Evolutionary conservation across 2,888 invertebrate species (phyloP), one percentile per base, ranked within the genome.

Genomic region (Hoplodrina ambigua): DNA sequence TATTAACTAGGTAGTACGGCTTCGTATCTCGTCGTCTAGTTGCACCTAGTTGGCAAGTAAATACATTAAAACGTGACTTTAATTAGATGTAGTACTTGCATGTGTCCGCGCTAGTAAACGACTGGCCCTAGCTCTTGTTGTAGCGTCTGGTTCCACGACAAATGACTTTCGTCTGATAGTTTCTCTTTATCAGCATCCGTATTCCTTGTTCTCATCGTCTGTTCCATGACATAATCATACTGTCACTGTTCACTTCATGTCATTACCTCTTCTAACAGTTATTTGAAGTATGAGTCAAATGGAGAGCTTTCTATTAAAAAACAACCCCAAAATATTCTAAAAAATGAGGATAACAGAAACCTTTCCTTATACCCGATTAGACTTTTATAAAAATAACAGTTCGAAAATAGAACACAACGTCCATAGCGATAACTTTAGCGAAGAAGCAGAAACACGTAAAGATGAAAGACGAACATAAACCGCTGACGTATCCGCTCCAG

Each of bases 1-100:
- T 75, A 77, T 83, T 83, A 83, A 62, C 69, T 68, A 17, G 50
- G 61, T 54, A 54, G 60, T 82, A 80, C 5, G 84, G 83, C 76
- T 83, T 83, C 80, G 10, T 58, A 72, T 79, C 76, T 67, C 64
- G 11, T 46, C 55, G 55, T 30, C 49, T 63, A 4, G 63, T 54
- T 73, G 57, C 60, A 68, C 19, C 46, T 46, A 46, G 46, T 46
- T 37, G 17, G 20, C 55, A 13, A 60, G 37, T 60, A 37, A 20
- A 55, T 54, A 56, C 11, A 58, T 56, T 17, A 53, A 44, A 25
- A 63, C 41, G 53, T 56, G 44, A 46, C 66, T 73, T n/a, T 46
- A 69, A 56, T 69, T 56, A 50, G 15, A n/a, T 44, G 7, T 33
- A 19, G 53, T 20, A 44, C 49, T 52, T 50, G 10, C 46, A 15